Conservation (phyloP, 2,888 invertebrate species). For the Machimus atricapillus region DNA sequence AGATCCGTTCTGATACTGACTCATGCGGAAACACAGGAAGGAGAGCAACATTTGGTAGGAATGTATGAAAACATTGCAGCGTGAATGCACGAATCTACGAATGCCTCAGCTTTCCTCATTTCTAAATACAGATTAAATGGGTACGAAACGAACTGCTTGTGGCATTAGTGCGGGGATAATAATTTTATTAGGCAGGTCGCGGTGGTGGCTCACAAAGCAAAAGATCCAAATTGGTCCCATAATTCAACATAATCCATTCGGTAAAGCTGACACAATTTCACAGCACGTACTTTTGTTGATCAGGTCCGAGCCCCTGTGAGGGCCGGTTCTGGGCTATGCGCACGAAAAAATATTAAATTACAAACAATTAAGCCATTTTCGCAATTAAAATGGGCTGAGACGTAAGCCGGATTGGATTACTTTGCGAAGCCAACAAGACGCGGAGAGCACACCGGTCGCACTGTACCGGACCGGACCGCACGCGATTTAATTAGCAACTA, state of each 20-base stretch:
- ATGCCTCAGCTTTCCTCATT: not conserved
- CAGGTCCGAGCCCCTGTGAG: not conserved
- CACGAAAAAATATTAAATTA: constrained; percentile 17
- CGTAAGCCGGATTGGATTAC: constrained; percentile 32
- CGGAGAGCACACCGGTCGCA: not conserved
- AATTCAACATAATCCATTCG: constrained; percentile 9
- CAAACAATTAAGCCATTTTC: constrained; percentile 31
- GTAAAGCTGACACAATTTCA: constrained; percentile 12
- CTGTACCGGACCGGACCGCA: constrained; percentile 29
- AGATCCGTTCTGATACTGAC: not conserved
- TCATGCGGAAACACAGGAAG: constrained; percentile 4
- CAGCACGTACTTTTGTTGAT: not conserved
- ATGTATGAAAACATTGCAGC: not conserved
- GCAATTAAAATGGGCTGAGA: constrained; percentile 4
- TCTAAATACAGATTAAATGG: not conserved
- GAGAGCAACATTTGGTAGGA: not conserved
- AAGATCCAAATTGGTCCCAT: not conserved
- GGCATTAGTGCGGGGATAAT: not conserved
- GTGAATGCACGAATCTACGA: not conserved
- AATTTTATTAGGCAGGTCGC: not conserved
- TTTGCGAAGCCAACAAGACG: not conserved
- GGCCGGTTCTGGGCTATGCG: not conserved
- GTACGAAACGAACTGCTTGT: not conserved
- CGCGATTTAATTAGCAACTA: constrained; percentile 33
- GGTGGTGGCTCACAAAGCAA: constrained; percentile 10